Base-by-base conservation (phyloP, 2,888 invertebrate species). In the Tridacna crocea region DNA sequence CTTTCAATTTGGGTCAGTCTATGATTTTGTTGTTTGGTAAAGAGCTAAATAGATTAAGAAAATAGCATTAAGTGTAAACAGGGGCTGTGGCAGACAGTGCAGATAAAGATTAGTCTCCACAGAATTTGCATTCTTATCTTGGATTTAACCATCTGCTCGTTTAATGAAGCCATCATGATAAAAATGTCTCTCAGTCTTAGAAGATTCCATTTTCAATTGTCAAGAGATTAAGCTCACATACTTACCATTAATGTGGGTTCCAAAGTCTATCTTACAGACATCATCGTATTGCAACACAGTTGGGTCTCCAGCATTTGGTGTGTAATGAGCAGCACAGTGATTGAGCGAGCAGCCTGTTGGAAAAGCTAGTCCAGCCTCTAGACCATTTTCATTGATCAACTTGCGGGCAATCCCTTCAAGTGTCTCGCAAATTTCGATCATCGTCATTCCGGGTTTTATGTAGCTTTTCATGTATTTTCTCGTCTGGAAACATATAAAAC, bases 341-440 rank as follows among this genome's bases (percentile, higher is more conserved):
- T 99, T 99, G 55, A 99, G 96, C n/a, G 99, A 99, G 94, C 99
- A 99, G 0, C 99, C 99, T 0, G 99, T 99, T 0, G 99, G 99
- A 94, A 99, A 99, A 4, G 95, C 96, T 72, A 96, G 91, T 22
- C 96, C 99, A 1, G 99, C 98, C 90, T 98, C 97, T 12, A 99
- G 95, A 0, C 99, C 99, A 92, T 98, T 97, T 95, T 99, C 99
- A 27, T 97, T 97, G 89, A 99, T 99, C 83, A 99, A 95, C 91
- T 96, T 97, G 47, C 99, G 96, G 6, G 99, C 98, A 10, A 97
- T 98, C 24, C 96, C 96, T 94, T 99, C 99, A 77, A 99, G 95
- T 92, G 98, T 98, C 94, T 99, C 99, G 94, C 99, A 99, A 89
- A 99, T 99, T 94, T 99, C 96, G 91, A 99, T 98, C 99, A 99